These are phyloP conservation scores for Magallana gigas DNA, from an alignment of 1,140 invertebrate genomes.

Conservation along the genomic window DNA sequence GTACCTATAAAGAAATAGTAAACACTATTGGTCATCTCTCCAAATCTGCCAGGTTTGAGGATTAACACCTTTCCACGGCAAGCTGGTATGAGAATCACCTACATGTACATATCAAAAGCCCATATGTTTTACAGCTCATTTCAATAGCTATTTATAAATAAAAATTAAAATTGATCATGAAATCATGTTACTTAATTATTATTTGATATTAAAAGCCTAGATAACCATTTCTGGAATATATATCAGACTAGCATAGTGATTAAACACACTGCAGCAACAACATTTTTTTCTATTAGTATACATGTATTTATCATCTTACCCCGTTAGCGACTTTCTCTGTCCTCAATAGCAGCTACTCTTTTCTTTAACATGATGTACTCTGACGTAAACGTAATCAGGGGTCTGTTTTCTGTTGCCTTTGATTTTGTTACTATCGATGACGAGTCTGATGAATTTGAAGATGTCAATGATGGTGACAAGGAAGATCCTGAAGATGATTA, in stretches of 20 bases:
- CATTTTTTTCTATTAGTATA: too few species aligned
- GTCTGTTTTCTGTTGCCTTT: not conserved
- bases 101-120: not conserved
- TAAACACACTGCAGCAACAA: too few species aligned
- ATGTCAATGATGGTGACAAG: not conserved
- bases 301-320: too few species aligned
- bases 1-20: too few species aligned
- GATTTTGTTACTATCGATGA: not conserved
- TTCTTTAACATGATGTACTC: not conserved
- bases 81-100: not conserved
- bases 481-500: not conserved
- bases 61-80: conserved; percentile 1
- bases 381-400: not conserved
- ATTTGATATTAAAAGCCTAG: too few species aligned
- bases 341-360: not conserved
- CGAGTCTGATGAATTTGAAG: not conserved
- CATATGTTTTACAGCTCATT: too few species aligned
- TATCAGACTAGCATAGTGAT: too few species aligned
- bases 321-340: too few species aligned
- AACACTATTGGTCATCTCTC: not conserved
- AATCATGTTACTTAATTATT: too few species aligned
- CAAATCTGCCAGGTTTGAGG: not conserved
- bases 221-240: too few species aligned
- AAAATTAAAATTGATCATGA: too few species aligned
- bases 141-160: too few species aligned